phyloP scores from a whole-genome alignment of 2,888 invertebrate species.

The Dorcus hopei region DNA sequence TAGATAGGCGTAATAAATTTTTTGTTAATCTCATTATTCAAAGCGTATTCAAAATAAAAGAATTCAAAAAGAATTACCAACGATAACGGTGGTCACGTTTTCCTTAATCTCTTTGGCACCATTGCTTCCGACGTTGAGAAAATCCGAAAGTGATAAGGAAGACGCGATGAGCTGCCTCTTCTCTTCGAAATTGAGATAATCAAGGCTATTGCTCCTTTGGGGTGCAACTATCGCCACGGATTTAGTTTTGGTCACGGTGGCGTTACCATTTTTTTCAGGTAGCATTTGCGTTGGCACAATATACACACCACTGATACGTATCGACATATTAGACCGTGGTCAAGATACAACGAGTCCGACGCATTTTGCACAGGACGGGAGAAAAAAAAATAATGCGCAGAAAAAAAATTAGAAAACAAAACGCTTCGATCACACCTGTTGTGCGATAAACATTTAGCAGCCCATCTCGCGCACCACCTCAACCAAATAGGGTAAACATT shows the following conservation, averaged over 20 bases:
- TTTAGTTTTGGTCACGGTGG: conserved; percentile 44
- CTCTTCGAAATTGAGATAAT: conserved; percentile 89
- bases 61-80: conserved; percentile 34
- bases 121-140: conserved; percentile 41
- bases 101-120: conserved; percentile 38
- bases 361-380: neutral
- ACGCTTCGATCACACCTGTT: neutral
- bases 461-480: neutral
- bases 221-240: conserved; percentile 67
- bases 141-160: conserved; percentile 82
- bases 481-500: neutral
- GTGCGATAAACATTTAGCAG: neutral
- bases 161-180: conserved; percentile 86
- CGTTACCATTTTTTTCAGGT: conserved; percentile 35
- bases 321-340: conserved; percentile 31
- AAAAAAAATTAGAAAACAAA: conserved; percentile 1
- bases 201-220: conserved; percentile 78
- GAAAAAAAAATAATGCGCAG: conserved; percentile 3
- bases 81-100: conserved; percentile 42
- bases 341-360: neutral
- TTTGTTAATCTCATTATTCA: too few species aligned
- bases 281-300: conserved; percentile 37
- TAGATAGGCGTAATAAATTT: too few species aligned
- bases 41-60: too few species aligned
- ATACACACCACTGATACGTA: conserved; percentile 39